Evolutionary conservation across 2,113 vertebrate genomes (phyloP), one percentile per base, ranked within the genome.

Genomic region (Cebus imitator): DNA sequence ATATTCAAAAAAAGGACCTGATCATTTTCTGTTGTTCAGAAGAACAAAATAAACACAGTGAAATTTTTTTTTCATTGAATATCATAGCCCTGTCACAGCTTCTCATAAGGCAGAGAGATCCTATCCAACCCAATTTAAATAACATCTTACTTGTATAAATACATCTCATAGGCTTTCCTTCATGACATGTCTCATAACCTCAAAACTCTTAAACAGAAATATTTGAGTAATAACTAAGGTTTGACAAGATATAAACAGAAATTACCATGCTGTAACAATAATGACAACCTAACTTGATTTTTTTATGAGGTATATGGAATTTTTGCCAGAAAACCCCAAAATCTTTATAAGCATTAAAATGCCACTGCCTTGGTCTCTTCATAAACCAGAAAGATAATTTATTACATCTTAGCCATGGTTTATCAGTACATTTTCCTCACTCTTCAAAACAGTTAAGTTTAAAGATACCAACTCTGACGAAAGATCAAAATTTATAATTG

Each of bases 401-500:
- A 75, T 86, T 95, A 55, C 6, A 90, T 48, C 73, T 86, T 90
- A 89, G 23, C 35, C 21, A 91, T n/a, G 30, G 16, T 57, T 85
- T 66, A 96, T 82, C 20, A 88, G 20, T 25, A 66, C 68, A 87
- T 61, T 96, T 70, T 93, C 43, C 13, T 91, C 73, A 97, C 13
- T 88, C 78, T 90, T 93, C 20, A 93, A 95, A 97, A 95, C 37
- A 95, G 68, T 73, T 30, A 90, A 78, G 4, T 78, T 96, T 96
- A 94, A 97, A 96, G 57, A 72, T 32, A 89, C 21, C 70, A 96
- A 91, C 6, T 50, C 12, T 55, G 55, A 73, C 75, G 90, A 87
- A 88, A 97, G 83, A 97, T 96, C 61, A 97, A 98, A 98, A 97
- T 0, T 1, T 27, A 8, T 95, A 98, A 98, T 97, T 94, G 97